Conservation (phyloP, 2,888 invertebrate genomes). For the Caenorhabditis sp. region DNA sequence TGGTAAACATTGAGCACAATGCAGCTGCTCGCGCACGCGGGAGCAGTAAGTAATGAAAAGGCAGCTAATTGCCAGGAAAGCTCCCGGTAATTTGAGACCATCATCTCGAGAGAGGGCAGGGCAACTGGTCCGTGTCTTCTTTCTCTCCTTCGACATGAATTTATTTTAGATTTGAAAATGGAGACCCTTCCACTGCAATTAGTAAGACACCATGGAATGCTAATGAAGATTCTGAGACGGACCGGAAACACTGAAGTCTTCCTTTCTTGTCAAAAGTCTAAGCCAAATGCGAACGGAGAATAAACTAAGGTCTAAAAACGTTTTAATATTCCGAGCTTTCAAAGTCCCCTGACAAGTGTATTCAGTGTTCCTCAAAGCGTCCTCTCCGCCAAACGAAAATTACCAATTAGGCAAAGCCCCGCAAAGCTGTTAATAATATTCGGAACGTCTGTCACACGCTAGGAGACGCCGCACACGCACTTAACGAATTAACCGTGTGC, state of each 20-base stretch:
- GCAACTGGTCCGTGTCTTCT: neutral
- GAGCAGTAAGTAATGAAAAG: slow-evolving; percentile 41
- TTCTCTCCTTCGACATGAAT: slow-evolving; percentile 9
- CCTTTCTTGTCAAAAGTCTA: slow-evolving; percentile 1
- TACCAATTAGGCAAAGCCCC: slow-evolving; percentile 18
- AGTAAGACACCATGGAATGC: slow-evolving; percentile 33
- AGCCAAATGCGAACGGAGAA: neutral
- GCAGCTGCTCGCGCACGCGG: slow-evolving; percentile 50
- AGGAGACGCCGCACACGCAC: slow-evolving; percentile 33
- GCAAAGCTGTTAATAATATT: slow-evolving; percentile 54
- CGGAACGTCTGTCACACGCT: slow-evolving; percentile 43
- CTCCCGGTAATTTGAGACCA: slow-evolving; percentile 52
- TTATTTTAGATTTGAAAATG: slow-evolving; percentile 46
- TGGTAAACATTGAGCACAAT: slow-evolving; percentile 55
- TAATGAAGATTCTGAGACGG: slow-evolving; percentile 35
- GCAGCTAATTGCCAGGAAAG: slow-evolving; percentile 52
- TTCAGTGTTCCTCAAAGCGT: too few relatives aligned
- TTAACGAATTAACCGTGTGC: slow-evolving; percentile 54
- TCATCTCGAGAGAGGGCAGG: slow-evolving; percentile 4
- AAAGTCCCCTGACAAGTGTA: too few relatives aligned
- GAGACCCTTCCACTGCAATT: slow-evolving; percentile 40
- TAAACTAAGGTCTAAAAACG: too few relatives aligned
- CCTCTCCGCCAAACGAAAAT: slow-evolving; percentile 4
- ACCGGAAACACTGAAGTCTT: slow-evolving; percentile 37
- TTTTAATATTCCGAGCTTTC: too few relatives aligned